Evolutionary conservation across 2,113 vertebrate species (phyloP).

Genomic region (Sterna hirundo): DNA sequence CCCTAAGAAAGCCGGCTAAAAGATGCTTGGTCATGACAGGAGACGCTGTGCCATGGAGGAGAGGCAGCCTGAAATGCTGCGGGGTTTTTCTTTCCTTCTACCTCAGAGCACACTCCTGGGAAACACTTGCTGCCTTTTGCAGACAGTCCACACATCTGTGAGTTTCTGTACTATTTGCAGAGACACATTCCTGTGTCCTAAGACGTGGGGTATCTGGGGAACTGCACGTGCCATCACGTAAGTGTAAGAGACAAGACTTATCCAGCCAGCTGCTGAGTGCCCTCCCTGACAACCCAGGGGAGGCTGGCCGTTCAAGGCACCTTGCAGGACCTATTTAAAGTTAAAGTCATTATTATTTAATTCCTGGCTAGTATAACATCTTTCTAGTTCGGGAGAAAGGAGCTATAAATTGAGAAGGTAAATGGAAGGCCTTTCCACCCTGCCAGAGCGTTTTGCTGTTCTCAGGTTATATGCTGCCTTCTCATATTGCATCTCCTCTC

Average conservation of each 20-base stretch:
- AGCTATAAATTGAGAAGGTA: neutral
- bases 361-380: neutral
- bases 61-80: neutral
- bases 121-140: neutral
- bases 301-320: neutral
- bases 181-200: neutral
- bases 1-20: neutral
- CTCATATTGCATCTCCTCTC: neutral
- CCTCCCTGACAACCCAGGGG: neutral
- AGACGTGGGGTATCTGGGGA: neutral
- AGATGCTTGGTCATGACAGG: neutral
- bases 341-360: neutral
- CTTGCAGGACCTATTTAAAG: neutral
- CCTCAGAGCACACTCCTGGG: neutral
- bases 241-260: neutral
- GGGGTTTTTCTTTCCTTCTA: neutral
- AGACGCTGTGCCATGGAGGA: neutral
- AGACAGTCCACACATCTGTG: fast-evolving
- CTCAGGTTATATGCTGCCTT: neutral
- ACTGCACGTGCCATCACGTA: fast-evolving
- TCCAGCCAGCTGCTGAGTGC: neutral
- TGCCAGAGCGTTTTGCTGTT: neutral
- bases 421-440: neutral
- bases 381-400: neutral
- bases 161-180: neutral